These are phyloP conservation scores for Atethmia centrago DNA, from an alignment of 2,888 invertebrate species.

Conservation along the genomic window DNA sequence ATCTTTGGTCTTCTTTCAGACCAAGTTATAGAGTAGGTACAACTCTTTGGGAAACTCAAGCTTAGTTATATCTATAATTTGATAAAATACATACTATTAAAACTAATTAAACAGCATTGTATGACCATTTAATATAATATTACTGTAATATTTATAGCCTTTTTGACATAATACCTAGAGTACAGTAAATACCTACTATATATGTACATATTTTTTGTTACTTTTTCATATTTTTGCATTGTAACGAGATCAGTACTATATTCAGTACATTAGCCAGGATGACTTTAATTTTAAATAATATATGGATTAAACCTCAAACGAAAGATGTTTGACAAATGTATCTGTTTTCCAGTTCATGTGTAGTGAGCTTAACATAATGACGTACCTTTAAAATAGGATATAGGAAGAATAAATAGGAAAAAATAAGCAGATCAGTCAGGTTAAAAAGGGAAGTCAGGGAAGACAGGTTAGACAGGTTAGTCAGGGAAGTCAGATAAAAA, in stretches of 20 bases:
- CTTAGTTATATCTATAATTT: neutral
- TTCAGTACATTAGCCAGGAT: conserved; percentile 46
- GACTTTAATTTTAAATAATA: neutral
- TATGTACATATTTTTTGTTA: conserved; percentile 36
- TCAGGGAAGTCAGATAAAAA: neutral
- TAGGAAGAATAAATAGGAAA: neutral
- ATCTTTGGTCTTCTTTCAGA: neutral
- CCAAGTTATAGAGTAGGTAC: neutral
- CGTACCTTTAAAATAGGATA: neutral
- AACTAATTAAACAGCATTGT: conserved; percentile 15
- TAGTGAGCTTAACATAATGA: too few species aligned
- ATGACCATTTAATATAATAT: conserved; percentile 46
- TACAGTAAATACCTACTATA: conserved; percentile 44
- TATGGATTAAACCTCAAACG: neutral
- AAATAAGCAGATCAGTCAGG: too few species aligned
- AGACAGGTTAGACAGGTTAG: neutral
- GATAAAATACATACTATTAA: conserved; percentile 5
- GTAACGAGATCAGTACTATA: conserved; percentile 49
- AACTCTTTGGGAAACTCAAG: conserved; percentile 20
- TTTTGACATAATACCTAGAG: conserved; percentile 53
- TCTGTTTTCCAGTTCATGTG: conserved; percentile 12
- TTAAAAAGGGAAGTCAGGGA: neutral
- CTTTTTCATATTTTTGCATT: conserved; percentile 48
- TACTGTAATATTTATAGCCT: conserved; percentile 48
- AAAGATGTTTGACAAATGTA: conserved; percentile 36